A percentile compares a stretch with the other conserved stretches of the same genome.
Conservation (phyloP, 2,797 vertebrate genomes). For the Premnoplex brunnescens region DNA sequence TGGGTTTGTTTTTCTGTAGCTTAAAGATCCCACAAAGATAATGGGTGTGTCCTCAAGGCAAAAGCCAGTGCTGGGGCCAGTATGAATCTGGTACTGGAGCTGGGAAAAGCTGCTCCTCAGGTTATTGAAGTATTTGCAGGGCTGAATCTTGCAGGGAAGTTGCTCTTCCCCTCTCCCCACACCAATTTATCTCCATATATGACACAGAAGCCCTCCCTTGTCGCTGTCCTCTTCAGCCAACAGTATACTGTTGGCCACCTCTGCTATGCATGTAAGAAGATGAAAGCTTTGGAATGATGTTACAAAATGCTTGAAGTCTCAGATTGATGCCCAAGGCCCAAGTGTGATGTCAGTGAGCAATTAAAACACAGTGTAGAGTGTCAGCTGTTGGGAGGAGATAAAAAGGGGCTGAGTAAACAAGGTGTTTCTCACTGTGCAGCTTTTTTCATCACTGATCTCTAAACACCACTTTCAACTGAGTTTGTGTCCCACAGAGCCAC, state of each 20-base stretch:
- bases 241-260: background rate
- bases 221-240: background rate
- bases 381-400: background rate
- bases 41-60: background rate
- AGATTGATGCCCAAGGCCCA: background rate
- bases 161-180: background rate
- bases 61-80: background rate
- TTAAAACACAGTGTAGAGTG: background rate
- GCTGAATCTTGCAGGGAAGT: background rate
- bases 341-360: background rate
- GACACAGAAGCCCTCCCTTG: background rate
- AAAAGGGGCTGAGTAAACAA: background rate
- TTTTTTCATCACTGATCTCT: background rate
- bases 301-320: background rate
- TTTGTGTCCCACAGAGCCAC: background rate
- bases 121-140: background rate
- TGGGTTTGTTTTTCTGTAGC: no score
- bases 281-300: background rate
- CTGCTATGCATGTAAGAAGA: background rate
- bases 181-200: background rate
- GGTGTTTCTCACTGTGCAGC: background rate
- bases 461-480: background rate
- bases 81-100: background rate
- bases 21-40: no score
- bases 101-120: background rate